These are phyloP conservation scores for Macroteleia sp. DNA, from an alignment of 2,888 invertebrate genomes.

Conservation along the genomic window DNA sequence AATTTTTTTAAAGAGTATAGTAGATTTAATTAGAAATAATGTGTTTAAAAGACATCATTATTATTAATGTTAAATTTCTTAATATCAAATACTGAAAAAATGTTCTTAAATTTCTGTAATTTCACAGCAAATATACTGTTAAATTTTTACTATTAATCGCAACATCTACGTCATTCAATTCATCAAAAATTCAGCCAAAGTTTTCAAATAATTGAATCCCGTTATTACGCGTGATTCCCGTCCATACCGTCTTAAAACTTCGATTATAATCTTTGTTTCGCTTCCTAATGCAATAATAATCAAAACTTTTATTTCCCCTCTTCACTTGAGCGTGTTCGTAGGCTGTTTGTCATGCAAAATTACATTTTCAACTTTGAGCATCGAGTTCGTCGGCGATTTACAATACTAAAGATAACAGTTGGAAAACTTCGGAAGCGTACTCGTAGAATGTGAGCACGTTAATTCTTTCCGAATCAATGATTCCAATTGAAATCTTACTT, in stretches of 20 bases:
- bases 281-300: conserved; percentile 35
- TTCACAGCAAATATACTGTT: too few relatives aligned
- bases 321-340: not conserved
- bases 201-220: conserved; percentile 17
- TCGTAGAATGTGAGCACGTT: conserved; percentile 9
- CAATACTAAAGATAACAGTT: conserved; percentile 27
- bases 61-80: too few relatives aligned
- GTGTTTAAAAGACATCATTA: too few relatives aligned
- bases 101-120: too few relatives aligned
- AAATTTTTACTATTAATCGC: too few relatives aligned
- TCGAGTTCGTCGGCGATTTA: conserved; percentile 12
- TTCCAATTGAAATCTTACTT: conserved; percentile 24
- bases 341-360: conserved; percentile 31
- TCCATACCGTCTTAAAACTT: not conserved
- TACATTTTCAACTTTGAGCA: conserved; percentile 38
- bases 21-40: too few relatives aligned
- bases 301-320: conserved; percentile 20
- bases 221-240: not conserved
- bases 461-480: conserved; percentile 18
- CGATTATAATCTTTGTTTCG: conserved; percentile 36
- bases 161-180: conserved; percentile 5
- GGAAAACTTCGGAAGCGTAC: conserved; percentile 11
- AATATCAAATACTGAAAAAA: too few relatives aligned
- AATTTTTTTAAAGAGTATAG: too few relatives aligned
- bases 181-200: conserved; percentile 11